Base-by-base conservation (phyloP, 2,888 invertebrate species). In the Rhaphigaster nebulosa region DNA sequence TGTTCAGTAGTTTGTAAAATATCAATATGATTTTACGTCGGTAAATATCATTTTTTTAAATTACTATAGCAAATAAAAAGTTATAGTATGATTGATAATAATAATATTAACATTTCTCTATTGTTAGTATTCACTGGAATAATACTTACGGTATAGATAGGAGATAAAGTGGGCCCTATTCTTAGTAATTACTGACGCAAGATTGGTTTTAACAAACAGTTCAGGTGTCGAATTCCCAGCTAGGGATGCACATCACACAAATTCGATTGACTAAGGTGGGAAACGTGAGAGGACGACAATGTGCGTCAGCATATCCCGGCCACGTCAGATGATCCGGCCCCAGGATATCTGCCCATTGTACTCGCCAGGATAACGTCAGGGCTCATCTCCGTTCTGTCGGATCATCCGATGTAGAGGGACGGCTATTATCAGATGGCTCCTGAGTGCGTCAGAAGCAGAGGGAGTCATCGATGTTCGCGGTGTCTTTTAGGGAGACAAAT, bases 281-380 rank as follows among this genome's bases (percentile, higher is more conserved):
- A 34, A 34, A 65, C 65, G 65, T 65, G 65, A 65, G 65, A 65
- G 70, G 70, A 38, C 20, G 34, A 20, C 18, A 76, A 2, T 18
- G 38, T 76, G 70, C 70, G 70, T 76, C 70, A 76, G 34, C 70
- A 10, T 76, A 76, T 76, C 70, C 70, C 34, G n/a, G 29, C 65
- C 65, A 65, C 65, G 65, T 29, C 65, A 34, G 70, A 34, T 76
- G 70, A 76, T 76, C 70, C 70, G 70, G 38, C 34, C 2, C 18
- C 6, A 2, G 70, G 70, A 38, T 34, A 38, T 76, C 34, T 20
- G 8, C 70, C 34, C 70, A 23, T 76, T 76, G 38, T 76, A 1
- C 8, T 23, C 8, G 15, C 0, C 29, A 76, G 70, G 70, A 76
- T 38, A 76, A 76, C 38, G 70, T 34, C 70, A 34, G 20, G 70